A percentile compares a stretch with the other conserved stretches of the same genome.
Evolutionary conservation across 2,113 vertebrate species (phyloP).

Genomic region (Triplophysa tibetana): DNA sequence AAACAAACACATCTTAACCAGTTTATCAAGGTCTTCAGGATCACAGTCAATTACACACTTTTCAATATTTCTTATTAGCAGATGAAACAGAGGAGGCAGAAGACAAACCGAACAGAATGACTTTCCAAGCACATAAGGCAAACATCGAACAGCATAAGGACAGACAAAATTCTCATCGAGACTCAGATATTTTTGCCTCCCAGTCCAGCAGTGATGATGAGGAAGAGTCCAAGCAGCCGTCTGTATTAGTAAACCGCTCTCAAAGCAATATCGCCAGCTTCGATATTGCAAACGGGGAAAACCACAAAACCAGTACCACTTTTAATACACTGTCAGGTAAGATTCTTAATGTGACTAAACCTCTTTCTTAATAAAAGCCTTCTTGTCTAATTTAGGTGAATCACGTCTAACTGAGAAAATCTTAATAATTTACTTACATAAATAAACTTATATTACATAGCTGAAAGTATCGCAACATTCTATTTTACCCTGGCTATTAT

Average conservation of each 20-base stretch:
- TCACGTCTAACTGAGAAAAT: not conserved
- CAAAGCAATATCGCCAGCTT: constrained; percentile 55
- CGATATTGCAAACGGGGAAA: not conserved
- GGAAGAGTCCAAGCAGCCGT: constrained; percentile 40
- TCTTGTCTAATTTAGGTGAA: not conserved
- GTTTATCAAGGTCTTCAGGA: no score
- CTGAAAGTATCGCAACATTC: no score
- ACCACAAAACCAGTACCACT: constrained; percentile 59
- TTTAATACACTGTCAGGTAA: constrained; percentile 78
- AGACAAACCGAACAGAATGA: constrained; percentile 15
- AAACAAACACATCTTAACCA: no score
- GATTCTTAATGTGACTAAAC: not conserved
- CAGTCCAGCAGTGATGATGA: constrained; percentile 76
- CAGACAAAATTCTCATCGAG: constrained; percentile 41
- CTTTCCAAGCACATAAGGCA: constrained; percentile 39
- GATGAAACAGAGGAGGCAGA: constrained; percentile 26
- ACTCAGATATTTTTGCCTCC: constrained; percentile 64
- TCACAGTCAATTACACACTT: not conserved
- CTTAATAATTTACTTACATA: not conserved
- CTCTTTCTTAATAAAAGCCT: not conserved
- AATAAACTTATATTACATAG: no score
- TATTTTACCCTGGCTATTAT: no score
- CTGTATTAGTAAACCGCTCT: constrained; percentile 10
- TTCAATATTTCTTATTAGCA: not conserved
- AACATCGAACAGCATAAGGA: constrained; percentile 55